These are phyloP conservation scores for Scaeva pyrastri DNA, from an alignment of 2,888 invertebrate genomes.

Conservation along the genomic window DNA sequence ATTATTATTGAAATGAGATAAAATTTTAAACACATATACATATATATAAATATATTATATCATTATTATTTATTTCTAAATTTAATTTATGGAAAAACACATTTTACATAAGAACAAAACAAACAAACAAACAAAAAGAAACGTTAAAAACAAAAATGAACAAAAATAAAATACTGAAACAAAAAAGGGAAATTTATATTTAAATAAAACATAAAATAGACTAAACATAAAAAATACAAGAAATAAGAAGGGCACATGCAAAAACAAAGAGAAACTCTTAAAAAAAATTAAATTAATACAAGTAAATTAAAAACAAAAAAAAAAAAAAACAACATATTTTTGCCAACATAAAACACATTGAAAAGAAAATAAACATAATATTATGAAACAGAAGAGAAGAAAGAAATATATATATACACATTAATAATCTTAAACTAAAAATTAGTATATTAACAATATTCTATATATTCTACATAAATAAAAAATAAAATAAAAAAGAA, in stretches of 20 bases:
- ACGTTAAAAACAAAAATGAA: slow-evolving; percentile 42
- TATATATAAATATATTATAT: slow-evolving; percentile 76
- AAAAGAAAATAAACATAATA: slow-evolving; percentile 47
- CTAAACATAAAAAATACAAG: slow-evolving; percentile 57
- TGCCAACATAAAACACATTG: slow-evolving; percentile 67
- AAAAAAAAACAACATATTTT: slow-evolving; percentile 61
- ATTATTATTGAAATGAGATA: slow-evolving; percentile 77
- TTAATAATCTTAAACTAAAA: slow-evolving; percentile 63
- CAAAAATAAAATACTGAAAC: slow-evolving; percentile 55
- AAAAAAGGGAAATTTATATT: slow-evolving; percentile 61
- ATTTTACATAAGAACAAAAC: slow-evolving; percentile 39
- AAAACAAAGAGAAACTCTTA: slow-evolving; percentile 64
- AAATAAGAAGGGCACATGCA: slow-evolving; percentile 71
- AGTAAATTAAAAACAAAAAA: slow-evolving; percentile 8
- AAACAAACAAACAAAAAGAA: slow-evolving; percentile 40
- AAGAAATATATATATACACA: slow-evolving; percentile 60
- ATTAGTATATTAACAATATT: slow-evolving; percentile 65
- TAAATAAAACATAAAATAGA: slow-evolving; percentile 50
- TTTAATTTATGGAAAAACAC: slow-evolving; percentile 62
- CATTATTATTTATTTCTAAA: slow-evolving; percentile 74
- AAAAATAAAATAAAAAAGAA: slow-evolving; percentile 38
- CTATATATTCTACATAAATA: slow-evolving; percentile 68
- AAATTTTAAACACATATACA: slow-evolving; percentile 76
- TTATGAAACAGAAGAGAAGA: slow-evolving; percentile 43
- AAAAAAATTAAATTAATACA: slow-evolving; percentile 40